Evolutionary conservation across 30 jellyfish, hydroid and myxozoan species (phyloP), one percentile per base, ranked within the genome.

Genomic region (Cassiopea andromeda): DNA sequence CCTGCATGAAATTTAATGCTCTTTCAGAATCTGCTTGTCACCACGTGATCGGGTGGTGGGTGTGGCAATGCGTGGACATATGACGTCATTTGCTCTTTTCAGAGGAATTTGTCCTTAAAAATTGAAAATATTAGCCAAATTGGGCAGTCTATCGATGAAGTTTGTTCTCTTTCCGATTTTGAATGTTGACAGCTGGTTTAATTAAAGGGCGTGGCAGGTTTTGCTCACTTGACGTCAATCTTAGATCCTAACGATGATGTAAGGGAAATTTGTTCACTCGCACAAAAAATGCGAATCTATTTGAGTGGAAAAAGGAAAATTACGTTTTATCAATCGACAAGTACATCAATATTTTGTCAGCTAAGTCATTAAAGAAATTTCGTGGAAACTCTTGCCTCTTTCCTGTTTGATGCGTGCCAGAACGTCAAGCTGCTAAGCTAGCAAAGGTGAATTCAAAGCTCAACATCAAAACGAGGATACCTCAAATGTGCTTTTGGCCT

Each of bases 21-120:
- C 84, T 83, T 72, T 68, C 91, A 83, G 91, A 83, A 83, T 75
- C 79, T 79, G 87, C 69, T 57, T 85, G 93, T 59, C 93, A 85
- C 48, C 83, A 78, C 69, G 57, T 73, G 93, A 78, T 85, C 60
- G 50, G 70, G 57, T 68, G 64, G 64, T 54, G 64, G 64, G 64
- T 54, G 64, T 54, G 64, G 64, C 64, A 54, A 54, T 6, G 64
- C 64, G 64, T 54, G 64, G 64, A 6, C 12, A 54, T 54, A 10
- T 75, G 83, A 85, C 80, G 87, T 73, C 93, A 70, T 46, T 73
- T 87, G 80, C 87, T 19, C 87, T 71, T 85, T 48, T 85, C 87
- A 16, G 49, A 70, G 87, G 80, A 54, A 54, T 3, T 3, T 54
- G 64, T 54, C 64, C 64, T 7, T 85, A 83, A 50, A 66, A 69